Conservation (phyloP, 2,113 vertebrate species). For the Pterocles orientalis region DNA sequence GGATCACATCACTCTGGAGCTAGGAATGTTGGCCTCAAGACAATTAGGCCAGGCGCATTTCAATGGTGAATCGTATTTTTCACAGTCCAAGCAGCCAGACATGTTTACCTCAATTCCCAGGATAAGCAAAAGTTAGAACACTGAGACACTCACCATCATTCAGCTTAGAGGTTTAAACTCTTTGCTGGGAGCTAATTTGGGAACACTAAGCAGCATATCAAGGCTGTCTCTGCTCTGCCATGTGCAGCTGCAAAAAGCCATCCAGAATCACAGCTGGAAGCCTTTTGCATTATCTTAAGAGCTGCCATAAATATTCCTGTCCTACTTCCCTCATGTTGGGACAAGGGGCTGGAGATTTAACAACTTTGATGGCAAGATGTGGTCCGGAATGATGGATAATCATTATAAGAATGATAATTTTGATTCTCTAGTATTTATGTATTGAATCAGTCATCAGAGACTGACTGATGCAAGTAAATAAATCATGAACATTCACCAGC, state of each 20-base stretch:
- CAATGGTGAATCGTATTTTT: conserved; percentile 30
- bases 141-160: background rate
- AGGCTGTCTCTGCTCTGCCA: background rate
- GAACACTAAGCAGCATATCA: conserved; percentile 12
- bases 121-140: conserved; percentile 19
- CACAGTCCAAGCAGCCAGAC: background rate
- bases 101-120: conserved; percentile 46
- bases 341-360: background rate
- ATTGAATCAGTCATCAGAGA: background rate
- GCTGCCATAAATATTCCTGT: conserved; percentile 41
- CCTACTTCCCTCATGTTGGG: background rate
- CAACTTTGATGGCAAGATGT: background rate
- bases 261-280: background rate
- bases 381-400: background rate
- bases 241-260: conserved; percentile 42
- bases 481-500: background rate
- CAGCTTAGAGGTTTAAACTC: conserved; percentile 11
- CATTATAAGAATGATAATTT: background rate
- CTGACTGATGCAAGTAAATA: background rate
- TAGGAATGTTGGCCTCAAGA: conserved; percentile 14
- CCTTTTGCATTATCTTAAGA: conserved; percentile 34
- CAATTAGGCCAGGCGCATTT: conserved; percentile 37
- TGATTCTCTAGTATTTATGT: background rate
- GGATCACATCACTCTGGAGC: background rate
- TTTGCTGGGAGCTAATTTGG: conserved; percentile 45